Evolutionary conservation across 1,140 invertebrate genomes (phyloP).

Genomic region (Lethrus apterus): DNA sequence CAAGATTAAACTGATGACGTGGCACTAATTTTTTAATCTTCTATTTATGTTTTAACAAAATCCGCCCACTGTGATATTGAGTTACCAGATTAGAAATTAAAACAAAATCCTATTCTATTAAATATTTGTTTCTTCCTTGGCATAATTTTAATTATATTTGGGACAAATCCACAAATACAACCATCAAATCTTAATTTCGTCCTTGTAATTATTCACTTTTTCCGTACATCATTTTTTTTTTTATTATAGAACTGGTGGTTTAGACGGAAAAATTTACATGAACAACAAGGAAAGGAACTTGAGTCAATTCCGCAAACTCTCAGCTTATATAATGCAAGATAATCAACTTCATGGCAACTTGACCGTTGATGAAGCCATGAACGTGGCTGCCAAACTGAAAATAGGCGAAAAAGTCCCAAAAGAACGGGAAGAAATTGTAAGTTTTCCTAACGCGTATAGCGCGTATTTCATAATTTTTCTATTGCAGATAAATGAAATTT

Average conservation of each 20-base stretch:
- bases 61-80: no score
- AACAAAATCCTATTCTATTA: no score
- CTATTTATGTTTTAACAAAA: no score
- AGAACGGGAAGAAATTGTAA: slow-evolving; percentile 79
- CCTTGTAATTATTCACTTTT: not conserved
- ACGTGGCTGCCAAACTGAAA: slow-evolving; percentile 85
- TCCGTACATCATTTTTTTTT: slow-evolving; percentile 21
- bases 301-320: slow-evolving; percentile 85
- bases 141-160: not conserved
- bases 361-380: slow-evolving; percentile 90
- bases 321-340: slow-evolving; percentile 97
- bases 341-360: slow-evolving; percentile 91
- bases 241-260: slow-evolving; percentile 59
- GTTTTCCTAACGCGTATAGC: slow-evolving; percentile 37
- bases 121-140: no score
- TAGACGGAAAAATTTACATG: slow-evolving; percentile 73
- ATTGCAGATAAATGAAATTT: slow-evolving; percentile 77
- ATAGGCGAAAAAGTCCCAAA: slow-evolving; percentile 62
- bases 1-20: no score
- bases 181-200: not conserved
- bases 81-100: no score
- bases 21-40: no score
- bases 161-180: not conserved
- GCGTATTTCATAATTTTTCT: not conserved
- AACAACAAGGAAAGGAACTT: slow-evolving; percentile 83